Base-by-base conservation (phyloP, 2,113 vertebrate species). In the Grammomys surdaster region DNA sequence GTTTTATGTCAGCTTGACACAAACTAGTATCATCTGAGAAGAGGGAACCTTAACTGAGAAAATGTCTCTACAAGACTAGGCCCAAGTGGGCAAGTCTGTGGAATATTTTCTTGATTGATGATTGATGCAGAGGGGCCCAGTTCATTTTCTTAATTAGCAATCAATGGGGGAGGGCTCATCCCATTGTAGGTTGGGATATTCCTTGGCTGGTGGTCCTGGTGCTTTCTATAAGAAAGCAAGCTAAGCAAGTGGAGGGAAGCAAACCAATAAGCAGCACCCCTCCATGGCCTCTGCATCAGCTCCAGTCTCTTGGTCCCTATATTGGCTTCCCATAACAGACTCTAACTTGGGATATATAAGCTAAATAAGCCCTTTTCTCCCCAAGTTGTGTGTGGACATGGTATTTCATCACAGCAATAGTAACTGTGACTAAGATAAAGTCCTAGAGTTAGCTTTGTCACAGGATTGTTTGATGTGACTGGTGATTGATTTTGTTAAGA, bases 361-460 rank as follows among this genome's bases (percentile, higher is more conserved):
- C 26, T n/a, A 85, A 85, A 65, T 43, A 40, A 85, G 26, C n/a
- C 81, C 58, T 40, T 65, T 63, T 40, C n/a, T 85, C 26, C 26
- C 24, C 58, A 63, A 31, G 24, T 85, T 63, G 58, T 58, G 26
- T 84, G 81, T 63, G 58, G 40, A 43, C 58, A 46, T 28, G n/a
- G n/a, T 43, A n/a, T 63, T 84, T 84, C 4, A 85, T 31, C 58
- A 17, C n/a, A 63, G 14, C 14, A 16, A 84, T 28, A 43, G 80
- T 84, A 26, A 63, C n/a, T 24, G n/a, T 84, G n/a, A 63, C 24
- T 84, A 84, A 84, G 24, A 63, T n/a, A 84, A 24, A 43, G 16
- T 92, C 90, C 72, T 91, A 92, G 51, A 93, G 91, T 72, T 95
- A 90, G 36, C 28, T 70, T 51, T 88, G 19, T 67, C 86, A 69